Evolutionary conservation across 1,140 invertebrate species (phyloP), one percentile per base, ranked within the genome.

Genomic region (Plodia interpunctella): DNA sequence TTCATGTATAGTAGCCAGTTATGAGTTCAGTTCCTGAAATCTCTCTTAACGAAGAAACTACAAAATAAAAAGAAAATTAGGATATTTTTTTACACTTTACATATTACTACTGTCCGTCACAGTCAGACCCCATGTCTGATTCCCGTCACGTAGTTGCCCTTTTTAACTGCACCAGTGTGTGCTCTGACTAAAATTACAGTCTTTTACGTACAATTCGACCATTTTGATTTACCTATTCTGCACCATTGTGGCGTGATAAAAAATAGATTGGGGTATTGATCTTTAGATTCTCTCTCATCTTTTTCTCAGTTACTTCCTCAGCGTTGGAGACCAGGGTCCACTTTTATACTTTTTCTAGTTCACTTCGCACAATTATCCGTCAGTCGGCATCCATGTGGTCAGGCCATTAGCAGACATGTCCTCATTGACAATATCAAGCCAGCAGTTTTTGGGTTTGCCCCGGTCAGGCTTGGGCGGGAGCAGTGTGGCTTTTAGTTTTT

Each of bases 171-270:
- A 71, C 66, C 69, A 62, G 83, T 74, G 82, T 83, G 78, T 78
- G 80, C 75, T 52, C 70, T 58, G 80, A 83, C 79, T 83, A 65
- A 85, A 85, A 87, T 83, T 83, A 82, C 74, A 83, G 82, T 83
- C 74, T 83, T 84, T 44, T 84, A 79, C 63, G 66, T 57, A 44
- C 38, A 44, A 44, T 44, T 44, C 62, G 66, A 62, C 59, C 73
- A 73, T 80, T 83, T 80, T 86, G 83, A 83, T 82, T 86, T 75
- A 69, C 65, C 72, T 76, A 70, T 83, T 81, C 72, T 77, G 49
- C 52, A 50, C 19, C 20, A n/a, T 10, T 44, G 38, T 44, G 13
- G 38, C 38, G n/a, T 17, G 38, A 17, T 10, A 44, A 44, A 15
- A 44, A 17, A 44, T 44, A 44, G 15, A 44, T 35, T 44, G 38